Evolutionary conservation across 2,888 invertebrate species (phyloP).

Genomic region (Amiota communis): DNA sequence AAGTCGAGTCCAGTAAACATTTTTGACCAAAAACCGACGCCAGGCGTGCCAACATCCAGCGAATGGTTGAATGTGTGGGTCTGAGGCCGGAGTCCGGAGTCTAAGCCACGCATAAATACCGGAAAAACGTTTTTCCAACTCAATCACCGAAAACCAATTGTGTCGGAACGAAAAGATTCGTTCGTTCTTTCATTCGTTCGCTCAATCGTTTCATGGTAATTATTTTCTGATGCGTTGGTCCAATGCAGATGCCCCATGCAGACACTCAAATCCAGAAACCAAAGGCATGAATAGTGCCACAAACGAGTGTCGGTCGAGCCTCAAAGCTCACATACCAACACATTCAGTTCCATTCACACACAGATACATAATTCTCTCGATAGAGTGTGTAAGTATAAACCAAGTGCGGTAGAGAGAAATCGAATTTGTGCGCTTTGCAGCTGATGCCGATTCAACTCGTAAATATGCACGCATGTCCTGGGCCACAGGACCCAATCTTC

Average conservation of each 20-base stretch:
- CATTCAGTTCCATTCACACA: too few relatives aligned
- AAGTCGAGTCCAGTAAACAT: too few relatives aligned
- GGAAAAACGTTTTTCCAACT: conserved; percentile 69
- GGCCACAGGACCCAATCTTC: conserved; percentile 33
- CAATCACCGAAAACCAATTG: conserved; percentile 65
- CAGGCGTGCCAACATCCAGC: too few relatives aligned
- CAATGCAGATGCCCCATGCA: conserved; percentile 28
- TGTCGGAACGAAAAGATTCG: conserved; percentile 40
- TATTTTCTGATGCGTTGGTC: conserved; percentile 60
- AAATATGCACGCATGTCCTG: conserved; percentile 66
- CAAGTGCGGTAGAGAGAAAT: conserved; percentile 46
- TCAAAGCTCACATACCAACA: too few relatives aligned
- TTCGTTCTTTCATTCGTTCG: not conserved
- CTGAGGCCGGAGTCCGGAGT: not conserved
- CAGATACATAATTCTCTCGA: too few relatives aligned
- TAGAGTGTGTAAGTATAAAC: conserved; percentile 23
- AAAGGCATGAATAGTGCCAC: too few relatives aligned
- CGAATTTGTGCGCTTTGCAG: conserved; percentile 63
- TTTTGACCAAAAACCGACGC: conserved; percentile 56
- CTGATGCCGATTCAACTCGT: conserved; percentile 62
- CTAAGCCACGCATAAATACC: conserved; percentile 33
- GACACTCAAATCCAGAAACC: not conserved
- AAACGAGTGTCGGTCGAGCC: too few relatives aligned
- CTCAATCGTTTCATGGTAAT: conserved; percentile 47
- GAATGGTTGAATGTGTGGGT: too few relatives aligned